phyloP scores from a whole-genome alignment of 2,888 invertebrate species.

The Pyrrhosoma nymphula region DNA sequence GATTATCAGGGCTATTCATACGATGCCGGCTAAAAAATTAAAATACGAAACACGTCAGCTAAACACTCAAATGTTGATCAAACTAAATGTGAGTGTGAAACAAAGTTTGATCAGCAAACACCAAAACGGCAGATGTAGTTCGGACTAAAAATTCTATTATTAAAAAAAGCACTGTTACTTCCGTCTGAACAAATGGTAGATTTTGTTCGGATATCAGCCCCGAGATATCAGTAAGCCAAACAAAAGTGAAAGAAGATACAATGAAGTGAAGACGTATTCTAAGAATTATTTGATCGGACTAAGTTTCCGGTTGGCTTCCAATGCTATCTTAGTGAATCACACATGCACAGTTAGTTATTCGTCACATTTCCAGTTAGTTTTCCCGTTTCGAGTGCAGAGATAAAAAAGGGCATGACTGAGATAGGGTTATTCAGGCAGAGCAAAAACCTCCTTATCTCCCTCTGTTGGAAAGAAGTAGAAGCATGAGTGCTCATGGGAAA shows the following conservation, averaged over 20 bases:
- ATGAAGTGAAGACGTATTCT: neutral
- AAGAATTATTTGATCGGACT: constrained; percentile 21
- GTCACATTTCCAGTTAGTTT: constrained; percentile 17
- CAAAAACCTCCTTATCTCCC: constrained; percentile 16
- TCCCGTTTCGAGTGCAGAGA: neutral
- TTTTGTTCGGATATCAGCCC: neutral
- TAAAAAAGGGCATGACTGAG: neutral
- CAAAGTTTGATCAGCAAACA: neutral
- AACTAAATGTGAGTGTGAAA: neutral
- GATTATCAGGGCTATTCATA: too few species aligned
- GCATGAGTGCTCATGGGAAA: neutral
- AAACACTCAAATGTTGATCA: too few species aligned
- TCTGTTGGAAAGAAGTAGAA: neutral
- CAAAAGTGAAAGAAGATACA: neutral
- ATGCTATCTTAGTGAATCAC: constrained; percentile 43
- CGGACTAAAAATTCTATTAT: neutral
- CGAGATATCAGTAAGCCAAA: neutral
- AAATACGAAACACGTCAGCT: too few species aligned
- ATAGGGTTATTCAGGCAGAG: constrained; percentile 21
- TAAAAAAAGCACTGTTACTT: neutral
- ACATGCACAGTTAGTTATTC: neutral
- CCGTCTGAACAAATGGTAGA: neutral
- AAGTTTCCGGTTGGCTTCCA: neutral
- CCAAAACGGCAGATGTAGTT: neutral
- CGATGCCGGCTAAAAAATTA: too few species aligned